Conservation (phyloP, 2,797 vertebrate genomes). For the Tenualosa ilisha region DNA sequence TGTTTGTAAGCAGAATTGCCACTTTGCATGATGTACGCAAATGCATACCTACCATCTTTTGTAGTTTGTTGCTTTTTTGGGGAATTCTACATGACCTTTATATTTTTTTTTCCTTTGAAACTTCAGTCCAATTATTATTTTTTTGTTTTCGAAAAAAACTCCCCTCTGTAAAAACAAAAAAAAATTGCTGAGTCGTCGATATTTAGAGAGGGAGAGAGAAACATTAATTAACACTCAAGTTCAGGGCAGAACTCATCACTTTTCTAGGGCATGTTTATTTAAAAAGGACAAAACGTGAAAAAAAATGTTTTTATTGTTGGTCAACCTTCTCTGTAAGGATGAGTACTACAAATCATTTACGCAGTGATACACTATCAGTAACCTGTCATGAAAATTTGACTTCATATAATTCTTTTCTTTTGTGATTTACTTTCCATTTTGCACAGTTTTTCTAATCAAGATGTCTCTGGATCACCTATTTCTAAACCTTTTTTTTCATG, state of each 20-base stretch:
- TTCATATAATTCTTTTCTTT: constrained; percentile 58
- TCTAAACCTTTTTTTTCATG: constrained; percentile 76
- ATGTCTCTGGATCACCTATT: constrained; percentile 74
- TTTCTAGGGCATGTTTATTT: constrained; percentile 61
- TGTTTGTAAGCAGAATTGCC: constrained; percentile 75
- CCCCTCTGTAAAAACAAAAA: constrained; percentile 26
- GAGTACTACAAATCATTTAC: constrained; percentile 46
- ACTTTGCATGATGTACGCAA: constrained; percentile 81
- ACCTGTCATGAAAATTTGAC: constrained; percentile 49
- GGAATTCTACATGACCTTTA: constrained; percentile 51
- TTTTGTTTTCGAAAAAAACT: constrained; percentile 49
- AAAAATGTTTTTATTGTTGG: constrained; percentile 65
- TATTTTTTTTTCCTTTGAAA: constrained; percentile 38
- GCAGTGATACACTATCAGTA: constrained; percentile 46
- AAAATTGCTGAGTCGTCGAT: not conserved
- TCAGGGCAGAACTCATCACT: constrained; percentile 59
- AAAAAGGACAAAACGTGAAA: constrained; percentile 46
- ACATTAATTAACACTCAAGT: constrained; percentile 67
- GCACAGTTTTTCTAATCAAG: constrained; percentile 76
- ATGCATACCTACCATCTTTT: constrained; percentile 75
- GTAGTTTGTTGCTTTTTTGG: constrained; percentile 64
- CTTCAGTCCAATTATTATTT: not conserved
- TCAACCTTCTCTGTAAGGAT: constrained; percentile 49
- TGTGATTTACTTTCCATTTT: constrained; percentile 63
- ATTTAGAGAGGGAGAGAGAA: constrained; percentile 47